These are phyloP conservation scores for Protobothrops mucrosquamatus DNA, from an alignment of 2,113 vertebrate genomes.

Conservation along the genomic window DNA sequence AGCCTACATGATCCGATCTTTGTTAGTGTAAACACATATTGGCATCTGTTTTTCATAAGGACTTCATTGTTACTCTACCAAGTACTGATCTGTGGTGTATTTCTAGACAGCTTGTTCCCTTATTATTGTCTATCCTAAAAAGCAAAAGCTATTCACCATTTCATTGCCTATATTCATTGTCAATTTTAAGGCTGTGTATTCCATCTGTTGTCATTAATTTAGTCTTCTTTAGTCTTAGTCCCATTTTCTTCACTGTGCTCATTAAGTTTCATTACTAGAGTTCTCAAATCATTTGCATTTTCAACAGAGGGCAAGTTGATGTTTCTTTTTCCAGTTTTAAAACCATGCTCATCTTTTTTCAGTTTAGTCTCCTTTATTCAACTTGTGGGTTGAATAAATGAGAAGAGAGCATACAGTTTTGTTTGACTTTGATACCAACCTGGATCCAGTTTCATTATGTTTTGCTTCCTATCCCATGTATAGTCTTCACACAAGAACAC, in stretches of 20 bases:
- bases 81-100: background rate
- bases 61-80: background rate
- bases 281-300: background rate
- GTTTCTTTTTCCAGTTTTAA: background rate
- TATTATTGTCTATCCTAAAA: background rate
- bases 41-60: background rate
- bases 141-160: background rate
- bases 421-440: background rate
- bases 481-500: background rate
- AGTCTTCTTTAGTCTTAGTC: background rate
- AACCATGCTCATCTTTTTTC: background rate
- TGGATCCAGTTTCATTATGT: background rate
- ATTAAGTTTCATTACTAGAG: background rate
- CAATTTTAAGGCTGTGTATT: background rate
- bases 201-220: background rate
- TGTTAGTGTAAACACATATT: background rate
- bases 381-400: background rate
- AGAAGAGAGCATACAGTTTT: background rate
- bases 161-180: background rate
- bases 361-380: background rate
- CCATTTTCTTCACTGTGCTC: background rate
- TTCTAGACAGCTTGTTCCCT: background rate
- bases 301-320: background rate
- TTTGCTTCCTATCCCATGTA: background rate
- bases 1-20: background rate